These are phyloP conservation scores for Procavia capensis DNA, from an alignment of 2,113 vertebrate genomes.

Conservation along the genomic window DNA sequence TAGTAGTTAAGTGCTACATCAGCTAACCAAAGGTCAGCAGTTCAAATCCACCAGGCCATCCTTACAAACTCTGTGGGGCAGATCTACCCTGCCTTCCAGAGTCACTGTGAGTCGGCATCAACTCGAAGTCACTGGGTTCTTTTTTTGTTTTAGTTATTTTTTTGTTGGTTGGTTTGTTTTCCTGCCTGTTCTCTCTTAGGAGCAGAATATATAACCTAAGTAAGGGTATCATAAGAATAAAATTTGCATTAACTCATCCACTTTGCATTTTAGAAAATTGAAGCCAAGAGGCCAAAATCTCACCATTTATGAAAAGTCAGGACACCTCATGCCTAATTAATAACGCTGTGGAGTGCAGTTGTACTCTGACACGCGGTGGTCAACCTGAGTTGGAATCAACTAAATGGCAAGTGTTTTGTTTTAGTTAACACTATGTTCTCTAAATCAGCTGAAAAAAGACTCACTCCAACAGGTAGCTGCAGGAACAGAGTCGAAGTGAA, in stretches of 20 bases:
- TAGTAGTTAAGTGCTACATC: too few relatives aligned
- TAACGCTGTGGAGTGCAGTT: neutral
- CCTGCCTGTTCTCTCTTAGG: neutral
- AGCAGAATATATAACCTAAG: neutral
- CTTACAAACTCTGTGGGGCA: too few relatives aligned
- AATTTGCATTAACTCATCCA: neutral
- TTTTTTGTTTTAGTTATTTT: too few relatives aligned
- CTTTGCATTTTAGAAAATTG: conserved; percentile 14
- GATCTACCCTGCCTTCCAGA: too few relatives aligned
- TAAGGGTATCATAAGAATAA: neutral
- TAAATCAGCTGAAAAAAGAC: neutral
- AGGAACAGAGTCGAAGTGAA: neutral
- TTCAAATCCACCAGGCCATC: too few relatives aligned
- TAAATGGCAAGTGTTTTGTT: too few relatives aligned
- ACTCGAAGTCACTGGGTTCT: too few relatives aligned
- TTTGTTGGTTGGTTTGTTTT: too few relatives aligned
- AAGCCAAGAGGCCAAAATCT: neutral
- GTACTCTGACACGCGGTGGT: neutral
- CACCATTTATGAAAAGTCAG: neutral
- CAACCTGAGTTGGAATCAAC: too few relatives aligned
- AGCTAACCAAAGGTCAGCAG: too few relatives aligned
- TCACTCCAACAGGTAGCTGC: neutral
- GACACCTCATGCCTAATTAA: neutral
- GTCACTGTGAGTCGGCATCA: too few relatives aligned
- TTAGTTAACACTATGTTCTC: neutral